phyloP scores from a whole-genome alignment of 2,888 invertebrate species.

The Agapetus fuscipes region DNA sequence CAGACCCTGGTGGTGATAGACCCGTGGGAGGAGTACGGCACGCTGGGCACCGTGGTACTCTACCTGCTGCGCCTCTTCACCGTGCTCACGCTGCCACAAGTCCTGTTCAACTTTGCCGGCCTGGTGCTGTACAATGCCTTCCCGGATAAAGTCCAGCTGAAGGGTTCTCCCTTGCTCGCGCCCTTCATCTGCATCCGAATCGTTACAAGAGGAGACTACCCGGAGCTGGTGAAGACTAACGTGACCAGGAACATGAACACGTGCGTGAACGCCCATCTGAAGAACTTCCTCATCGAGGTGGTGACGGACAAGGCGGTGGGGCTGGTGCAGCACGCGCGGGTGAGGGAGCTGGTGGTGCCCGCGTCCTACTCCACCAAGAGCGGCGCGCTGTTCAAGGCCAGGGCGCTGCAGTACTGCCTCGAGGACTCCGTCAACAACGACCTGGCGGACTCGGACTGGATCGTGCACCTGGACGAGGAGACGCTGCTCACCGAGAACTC shows the following conservation, averaged over 20 bases:
- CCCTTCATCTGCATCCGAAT: constrained; percentile 92
- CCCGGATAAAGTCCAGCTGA: constrained; percentile 79
- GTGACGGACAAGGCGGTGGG: constrained; percentile 84
- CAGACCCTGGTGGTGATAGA: constrained; percentile 53
- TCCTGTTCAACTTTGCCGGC: constrained; percentile 79
- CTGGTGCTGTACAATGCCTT: constrained; percentile 88
- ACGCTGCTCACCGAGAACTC: constrained; percentile 89
- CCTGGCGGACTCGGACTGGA: constrained; percentile 84
- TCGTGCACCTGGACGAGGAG: constrained; percentile 96
- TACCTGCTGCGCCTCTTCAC: constrained; percentile 73
- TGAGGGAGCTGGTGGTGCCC: constrained; percentile 85
- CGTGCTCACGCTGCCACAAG: constrained; percentile 81
- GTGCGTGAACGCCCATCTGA: constrained; percentile 81
- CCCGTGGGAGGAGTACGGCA: constrained; percentile 77
- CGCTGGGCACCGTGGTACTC: constrained; percentile 59
- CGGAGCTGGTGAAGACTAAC: constrained; percentile 80
- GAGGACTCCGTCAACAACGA: constrained; percentile 79
- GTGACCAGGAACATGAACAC: constrained; percentile 79
- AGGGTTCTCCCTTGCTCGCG: constrained; percentile 83
- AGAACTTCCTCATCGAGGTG: constrained; percentile 93
- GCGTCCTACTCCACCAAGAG: constrained; percentile 76
- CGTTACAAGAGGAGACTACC: constrained; percentile 90
- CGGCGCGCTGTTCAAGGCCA: constrained; percentile 88
- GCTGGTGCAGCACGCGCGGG: constrained; percentile 66
- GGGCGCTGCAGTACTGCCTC: constrained; percentile 91